Percentiles rank a stretch among this genome's conserved stretches.
Evolutionary conservation across 2,888 invertebrate species (phyloP).

Genomic region (Drosophila nr. medialis): DNA sequence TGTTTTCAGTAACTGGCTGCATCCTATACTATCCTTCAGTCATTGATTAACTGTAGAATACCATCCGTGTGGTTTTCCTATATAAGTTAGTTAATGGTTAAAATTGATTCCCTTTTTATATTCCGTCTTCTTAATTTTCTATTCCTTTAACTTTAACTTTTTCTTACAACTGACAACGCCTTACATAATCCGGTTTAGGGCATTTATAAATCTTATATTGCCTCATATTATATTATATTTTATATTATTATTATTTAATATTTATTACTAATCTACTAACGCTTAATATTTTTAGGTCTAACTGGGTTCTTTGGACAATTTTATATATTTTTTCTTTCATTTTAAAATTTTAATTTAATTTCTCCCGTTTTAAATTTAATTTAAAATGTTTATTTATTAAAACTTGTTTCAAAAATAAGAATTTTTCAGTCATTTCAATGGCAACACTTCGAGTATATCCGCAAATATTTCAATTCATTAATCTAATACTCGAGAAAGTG

Average conservation of each 20-base stretch:
- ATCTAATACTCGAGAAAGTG: not conserved
- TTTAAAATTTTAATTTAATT: not conserved
- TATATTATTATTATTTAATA: not conserved
- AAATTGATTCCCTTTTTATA: not conserved
- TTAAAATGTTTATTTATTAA: not conserved
- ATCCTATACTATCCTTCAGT: too few species aligned
- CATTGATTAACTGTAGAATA: not conserved
- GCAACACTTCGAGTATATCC: not conserved
- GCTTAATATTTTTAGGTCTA: not conserved
- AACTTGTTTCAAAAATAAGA: not conserved
- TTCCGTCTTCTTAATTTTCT: not conserved
- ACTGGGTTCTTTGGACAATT: too few species aligned
- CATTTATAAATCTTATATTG: not conserved
- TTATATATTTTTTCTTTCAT: too few species aligned
- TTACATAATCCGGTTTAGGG: not conserved
- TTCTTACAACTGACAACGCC: not conserved
- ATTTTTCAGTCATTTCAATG: not conserved
- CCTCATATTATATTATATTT: too few species aligned
- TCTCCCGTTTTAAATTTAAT: not conserved
- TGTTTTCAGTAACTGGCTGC: too few species aligned
- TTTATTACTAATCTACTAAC: not conserved
- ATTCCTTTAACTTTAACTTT: not conserved
- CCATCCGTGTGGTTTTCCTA: not conserved
- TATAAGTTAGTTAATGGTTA: not conserved
- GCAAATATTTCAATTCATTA: not conserved